These are phyloP conservation scores for Dryomyza anilis DNA, from an alignment of 2,888 invertebrate genomes.

Conservation along the genomic window DNA sequence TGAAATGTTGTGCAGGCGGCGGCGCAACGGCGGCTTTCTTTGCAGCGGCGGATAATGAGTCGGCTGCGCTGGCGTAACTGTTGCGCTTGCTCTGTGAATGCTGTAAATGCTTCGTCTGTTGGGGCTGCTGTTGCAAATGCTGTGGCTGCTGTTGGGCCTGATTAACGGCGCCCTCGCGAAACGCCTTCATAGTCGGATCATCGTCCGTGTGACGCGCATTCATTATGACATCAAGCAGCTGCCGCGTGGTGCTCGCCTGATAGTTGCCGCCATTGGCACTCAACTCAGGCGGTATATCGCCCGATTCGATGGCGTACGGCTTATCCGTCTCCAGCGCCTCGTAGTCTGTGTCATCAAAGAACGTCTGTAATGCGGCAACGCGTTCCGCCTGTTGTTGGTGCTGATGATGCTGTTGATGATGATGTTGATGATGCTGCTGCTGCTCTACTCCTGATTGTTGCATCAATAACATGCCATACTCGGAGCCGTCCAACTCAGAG, in stretches of 20 bases:
- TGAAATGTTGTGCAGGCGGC: conserved; percentile 62
- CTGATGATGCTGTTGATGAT: too few species aligned
- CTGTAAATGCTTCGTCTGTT: not conserved
- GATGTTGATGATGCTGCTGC: too few species aligned
- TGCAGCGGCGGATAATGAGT: conserved; percentile 9
- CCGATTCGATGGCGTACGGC: conserved; percentile 45
- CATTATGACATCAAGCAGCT: conserved; percentile 66
- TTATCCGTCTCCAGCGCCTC: conserved; percentile 45
- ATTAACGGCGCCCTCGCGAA: conserved; percentile 47
- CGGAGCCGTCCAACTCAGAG: conserved; percentile 57
- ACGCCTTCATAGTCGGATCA: conserved; percentile 58
- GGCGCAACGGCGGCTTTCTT: conserved; percentile 12
- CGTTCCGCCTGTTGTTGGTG: conserved; percentile 45
- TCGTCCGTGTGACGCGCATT: conserved; percentile 63
- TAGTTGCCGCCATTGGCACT: conserved; percentile 45
- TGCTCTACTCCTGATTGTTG: too few species aligned
- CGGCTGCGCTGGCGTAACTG: conserved; percentile 33
- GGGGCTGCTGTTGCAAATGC: conserved; percentile 6
- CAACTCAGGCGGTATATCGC: conserved; percentile 47
- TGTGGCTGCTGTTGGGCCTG: conserved; percentile 12
- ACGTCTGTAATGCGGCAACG: conserved; percentile 50
- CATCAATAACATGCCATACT: conserved; percentile 61
- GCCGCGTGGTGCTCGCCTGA: conserved; percentile 63
- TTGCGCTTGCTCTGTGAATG: conserved; percentile 29
- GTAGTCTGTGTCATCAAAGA: conserved; percentile 56